Evolutionary conservation across 2,113 vertebrate species (phyloP).

Genomic region (Meriones unguiculatus): DNA sequence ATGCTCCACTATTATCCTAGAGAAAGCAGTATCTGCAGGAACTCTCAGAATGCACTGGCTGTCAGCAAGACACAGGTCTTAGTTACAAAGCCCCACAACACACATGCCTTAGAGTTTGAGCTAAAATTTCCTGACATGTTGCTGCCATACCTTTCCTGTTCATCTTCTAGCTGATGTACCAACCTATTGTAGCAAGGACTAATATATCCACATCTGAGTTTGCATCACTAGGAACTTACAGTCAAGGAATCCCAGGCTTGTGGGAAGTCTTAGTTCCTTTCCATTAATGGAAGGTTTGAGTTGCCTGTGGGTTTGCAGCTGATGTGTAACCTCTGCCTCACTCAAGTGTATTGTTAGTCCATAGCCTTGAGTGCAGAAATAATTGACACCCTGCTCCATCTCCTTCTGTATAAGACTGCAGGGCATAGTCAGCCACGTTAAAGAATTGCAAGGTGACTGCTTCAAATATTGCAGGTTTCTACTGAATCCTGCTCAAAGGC

Average conservation of each 20-base stretch:
- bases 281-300: slow-evolving; percentile 63
- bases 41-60: background rate
- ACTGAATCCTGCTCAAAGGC: slow-evolving; percentile 67
- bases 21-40: background rate
- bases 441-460: slow-evolving; percentile 64
- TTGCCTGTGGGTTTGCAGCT: slow-evolving; percentile 65
- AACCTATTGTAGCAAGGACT: slow-evolving; percentile 61
- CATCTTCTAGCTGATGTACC: slow-evolving; percentile 37
- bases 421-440: slow-evolving; percentile 62
- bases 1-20: background rate
- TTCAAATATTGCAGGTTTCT: slow-evolving; percentile 73
- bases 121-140: slow-evolving; percentile 49
- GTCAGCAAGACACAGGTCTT: slow-evolving; percentile 18
- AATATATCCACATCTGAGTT: slow-evolving; percentile 49
- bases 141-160: slow-evolving; percentile 59
- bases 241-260: slow-evolving; percentile 57
- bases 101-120: slow-evolving; percentile 49
- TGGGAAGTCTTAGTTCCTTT: slow-evolving; percentile 52
- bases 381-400: slow-evolving; percentile 77
- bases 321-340: slow-evolving; percentile 57
- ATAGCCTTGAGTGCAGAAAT: slow-evolving; percentile 79
- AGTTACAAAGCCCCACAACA: slow-evolving; percentile 31
- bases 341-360: slow-evolving; percentile 73
- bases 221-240: slow-evolving; percentile 59
- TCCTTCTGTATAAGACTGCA: slow-evolving; percentile 57